A percentile compares a stretch with the other conserved stretches of the same genome.
Evolutionary conservation across 2,888 invertebrate genomes (phyloP).

Genomic region (Cyclophora albipunctata): DNA sequence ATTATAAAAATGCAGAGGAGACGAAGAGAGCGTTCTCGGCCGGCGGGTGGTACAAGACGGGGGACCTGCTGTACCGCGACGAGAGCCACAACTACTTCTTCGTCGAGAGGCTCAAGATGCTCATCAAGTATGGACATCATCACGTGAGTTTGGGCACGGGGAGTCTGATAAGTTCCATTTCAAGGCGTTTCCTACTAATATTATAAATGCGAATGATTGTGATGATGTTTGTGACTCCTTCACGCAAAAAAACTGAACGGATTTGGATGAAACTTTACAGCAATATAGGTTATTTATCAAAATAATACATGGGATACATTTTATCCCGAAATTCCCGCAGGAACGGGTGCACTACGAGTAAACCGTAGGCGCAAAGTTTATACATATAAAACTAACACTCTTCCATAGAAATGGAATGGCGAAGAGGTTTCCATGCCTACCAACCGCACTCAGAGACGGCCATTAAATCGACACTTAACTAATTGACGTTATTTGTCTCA

Average conservation of each 20-base stretch:
- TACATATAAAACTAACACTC: too few relatives aligned
- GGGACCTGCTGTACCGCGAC: slow-evolving; percentile 36
- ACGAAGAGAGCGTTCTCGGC: slow-evolving; percentile 29
- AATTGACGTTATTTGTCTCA: too few relatives aligned
- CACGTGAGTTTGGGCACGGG: neutral
- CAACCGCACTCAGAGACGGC: too few relatives aligned
- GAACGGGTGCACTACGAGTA: too few relatives aligned
- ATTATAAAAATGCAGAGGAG: slow-evolving; percentile 34
- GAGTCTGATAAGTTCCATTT: neutral
- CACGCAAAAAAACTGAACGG: too few relatives aligned
- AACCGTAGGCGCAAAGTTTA: too few relatives aligned
- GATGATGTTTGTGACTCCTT: too few relatives aligned
- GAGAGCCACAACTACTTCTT: slow-evolving; percentile 31
- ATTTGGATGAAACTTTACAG: too few relatives aligned
- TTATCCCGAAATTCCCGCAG: neutral
- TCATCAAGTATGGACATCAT: neutral
- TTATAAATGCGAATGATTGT: neutral
- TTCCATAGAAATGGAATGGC: too few relatives aligned
- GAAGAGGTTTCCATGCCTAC: too few relatives aligned
- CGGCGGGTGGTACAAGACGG: slow-evolving; percentile 40
- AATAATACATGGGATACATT: neutral
- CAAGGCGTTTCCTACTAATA: neutral
- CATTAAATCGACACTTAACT: too few relatives aligned
- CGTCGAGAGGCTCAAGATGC: slow-evolving; percentile 23
- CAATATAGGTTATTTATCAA: too few relatives aligned